These are phyloP conservation scores for Cheilosia variabilis DNA, from an alignment of 2,888 invertebrate species.

Conservation along the genomic window DNA sequence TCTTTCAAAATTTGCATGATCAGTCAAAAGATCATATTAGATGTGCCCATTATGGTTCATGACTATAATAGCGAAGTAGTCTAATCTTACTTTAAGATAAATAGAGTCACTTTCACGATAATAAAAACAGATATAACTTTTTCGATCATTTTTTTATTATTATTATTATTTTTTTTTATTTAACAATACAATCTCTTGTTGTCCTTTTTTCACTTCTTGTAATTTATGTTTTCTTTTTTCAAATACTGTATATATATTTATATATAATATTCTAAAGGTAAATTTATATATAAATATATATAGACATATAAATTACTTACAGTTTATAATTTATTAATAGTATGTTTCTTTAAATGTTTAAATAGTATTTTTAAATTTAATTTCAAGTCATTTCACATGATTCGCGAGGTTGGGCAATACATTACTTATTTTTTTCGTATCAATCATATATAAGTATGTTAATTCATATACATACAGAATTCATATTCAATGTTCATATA, in stretches of 20 bases:
- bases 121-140: conserved; percentile 2
- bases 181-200: conserved; percentile 62
- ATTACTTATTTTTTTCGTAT: conserved; percentile 39
- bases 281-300: conserved; percentile 75
- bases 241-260: conserved; percentile 70
- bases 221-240: conserved; percentile 39
- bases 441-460: conserved; percentile 37
- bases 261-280: conserved; percentile 70
- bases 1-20: too few relatives aligned
- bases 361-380: conserved; percentile 65
- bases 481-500: conserved; percentile 58
- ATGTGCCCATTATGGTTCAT: too few relatives aligned
- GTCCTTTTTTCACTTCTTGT: conserved; percentile 37
- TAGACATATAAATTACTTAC: conserved; percentile 71
- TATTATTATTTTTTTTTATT: conserved; percentile 51
- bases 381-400: conserved; percentile 77
- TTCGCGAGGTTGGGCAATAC: conserved; percentile 78
- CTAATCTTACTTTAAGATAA: too few relatives aligned
- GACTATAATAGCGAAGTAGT: too few relatives aligned
- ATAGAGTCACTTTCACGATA: neutral
- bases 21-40: too few relatives aligned
- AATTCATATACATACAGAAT: conserved; percentile 45
- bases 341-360: conserved; percentile 44
- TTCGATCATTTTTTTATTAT: conserved; percentile 41
- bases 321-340: conserved; percentile 48